Evolutionary conservation across 2,888 invertebrate genomes (phyloP), one percentile per base, ranked within the genome.

Genomic region (Epistrophe eligans): DNA sequence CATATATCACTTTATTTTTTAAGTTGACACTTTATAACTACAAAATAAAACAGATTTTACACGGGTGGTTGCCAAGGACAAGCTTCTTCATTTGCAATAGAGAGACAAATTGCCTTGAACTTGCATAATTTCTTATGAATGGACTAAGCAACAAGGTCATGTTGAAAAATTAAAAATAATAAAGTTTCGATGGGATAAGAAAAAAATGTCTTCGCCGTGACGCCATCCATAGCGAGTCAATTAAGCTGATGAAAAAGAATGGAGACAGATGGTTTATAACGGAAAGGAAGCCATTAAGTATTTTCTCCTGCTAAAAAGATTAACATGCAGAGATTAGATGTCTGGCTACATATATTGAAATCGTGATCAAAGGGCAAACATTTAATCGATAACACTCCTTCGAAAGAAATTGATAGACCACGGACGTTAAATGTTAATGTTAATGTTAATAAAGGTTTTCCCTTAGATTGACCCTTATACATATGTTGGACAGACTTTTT

Each of bases 11-110:
- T 66, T 67, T 43, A 8, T 9, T 38, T 67, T 50, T 64, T 50
- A 13, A 35, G 67, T 67, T 48, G 32, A 38, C 35, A 38, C 38
- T n/a, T 28, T 55, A 24, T 24, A n/a, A 4, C 11, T 19, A 9
- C 28, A 11, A 45, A 13, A n/a, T 64, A 15, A 67, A 35, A 43
- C 13, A 38, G 50, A 35, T 19, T 50, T 48, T 11, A 48, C 32
- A 48, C 32, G 66, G 32, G 32, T n/a, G 28, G n/a, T 50, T 13
- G 38, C 50, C 50, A 67, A 67, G 67, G 50, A 67, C 28, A 38
- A 50, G 35, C 7, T 19, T 19, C 35, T 58, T 58, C 38, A 62
- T 40, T 62, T 38, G 1, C 15, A 13, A 8, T 7, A 24, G 19
- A 17, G 11, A 32, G 35, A 50, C 8, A 19, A 35, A 35, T 50